A percentile compares a stretch with the other conserved stretches of the same genome.
These are phyloP conservation scores for Drosophila arizonae DNA, from an alignment of 1,140 invertebrate species.

Conservation along the genomic window DNA sequence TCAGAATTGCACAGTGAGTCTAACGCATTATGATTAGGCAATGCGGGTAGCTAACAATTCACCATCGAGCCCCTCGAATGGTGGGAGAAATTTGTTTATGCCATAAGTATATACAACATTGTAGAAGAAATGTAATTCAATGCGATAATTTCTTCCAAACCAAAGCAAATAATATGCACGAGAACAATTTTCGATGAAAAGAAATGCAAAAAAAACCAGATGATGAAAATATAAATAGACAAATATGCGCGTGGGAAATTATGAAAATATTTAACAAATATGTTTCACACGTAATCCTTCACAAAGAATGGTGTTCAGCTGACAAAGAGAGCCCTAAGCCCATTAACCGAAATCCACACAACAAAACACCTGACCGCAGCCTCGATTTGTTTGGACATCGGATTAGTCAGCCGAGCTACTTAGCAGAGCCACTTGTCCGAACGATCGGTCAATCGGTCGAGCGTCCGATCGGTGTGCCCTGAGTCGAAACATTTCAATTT, in stretches of 20 bases:
- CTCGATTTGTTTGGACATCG: slow-evolving; percentile 63
- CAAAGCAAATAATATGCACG: slow-evolving; percentile 63
- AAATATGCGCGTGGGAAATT: slow-evolving; percentile 67
- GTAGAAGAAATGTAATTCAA: slow-evolving; percentile 58
- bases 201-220: slow-evolving; percentile 32
- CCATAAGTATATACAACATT: neutral
- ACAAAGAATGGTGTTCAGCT: slow-evolving; percentile 5
- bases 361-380: slow-evolving; percentile 50
- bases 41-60: slow-evolving; percentile 38
- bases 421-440: slow-evolving; percentile 65
- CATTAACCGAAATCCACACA: slow-evolving; percentile 28
- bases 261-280: slow-evolving; percentile 57
- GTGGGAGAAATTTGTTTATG: slow-evolving; percentile 56
- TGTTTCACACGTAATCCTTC: slow-evolving; percentile 55
- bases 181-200: slow-evolving; percentile 21
- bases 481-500: slow-evolving; percentile 65
- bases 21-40: slow-evolving; percentile 33
- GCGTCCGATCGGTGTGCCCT: neutral
- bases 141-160: slow-evolving; percentile 63
- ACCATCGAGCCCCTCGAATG: slow-evolving; percentile 39
- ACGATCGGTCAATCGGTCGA: slow-evolving; percentile 21
- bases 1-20: slow-evolving; percentile 17
- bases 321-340: slow-evolving; percentile 33
- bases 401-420: slow-evolving; percentile 70
- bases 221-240: slow-evolving; percentile 14